Percentiles rank a stretch among this genome's conserved stretches.
Evolutionary conservation across 2,113 vertebrate species (phyloP).

Genomic region (Dascyllus trimaculatus): DNA sequence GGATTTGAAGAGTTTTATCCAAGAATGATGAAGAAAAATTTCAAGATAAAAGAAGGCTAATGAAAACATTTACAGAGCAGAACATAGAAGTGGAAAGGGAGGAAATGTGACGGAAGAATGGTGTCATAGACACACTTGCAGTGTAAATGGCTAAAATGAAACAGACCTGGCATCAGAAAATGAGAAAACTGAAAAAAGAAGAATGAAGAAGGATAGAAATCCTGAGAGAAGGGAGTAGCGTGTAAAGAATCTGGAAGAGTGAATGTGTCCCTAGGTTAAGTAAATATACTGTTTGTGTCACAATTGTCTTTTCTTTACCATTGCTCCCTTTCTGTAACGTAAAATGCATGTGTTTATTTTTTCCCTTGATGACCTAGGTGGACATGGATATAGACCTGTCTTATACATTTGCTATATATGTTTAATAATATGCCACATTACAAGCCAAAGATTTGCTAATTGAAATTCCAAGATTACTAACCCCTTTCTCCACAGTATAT

Average conservation of each 20-base stretch:
- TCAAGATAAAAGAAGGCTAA: constrained; percentile 99
- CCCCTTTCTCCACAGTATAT: constrained; percentile 77
- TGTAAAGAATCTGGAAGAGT: constrained; percentile 99
- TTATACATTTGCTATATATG: constrained; percentile 37
- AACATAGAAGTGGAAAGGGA: constrained; percentile 98
- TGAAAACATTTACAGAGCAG: constrained; percentile 98
- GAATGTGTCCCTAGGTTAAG: constrained; percentile 99
- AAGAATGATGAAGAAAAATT: constrained; percentile 98
- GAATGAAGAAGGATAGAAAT: constrained; percentile 99
- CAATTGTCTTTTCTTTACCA: constrained; percentile 87
- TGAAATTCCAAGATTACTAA: constrained; percentile 71
- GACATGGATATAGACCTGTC: constrained; percentile 82
- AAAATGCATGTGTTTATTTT: constrained; percentile 94
- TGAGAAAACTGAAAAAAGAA: constrained; percentile 92
- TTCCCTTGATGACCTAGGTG: constrained; percentile 89
- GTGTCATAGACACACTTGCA: constrained; percentile 94
- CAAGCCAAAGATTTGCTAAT: constrained; percentile 45
- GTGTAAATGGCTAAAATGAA: constrained; percentile 94
- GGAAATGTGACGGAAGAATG: constrained; percentile 96
- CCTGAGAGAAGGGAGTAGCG: constrained; percentile 95
- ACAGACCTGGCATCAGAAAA: constrained; percentile 96
- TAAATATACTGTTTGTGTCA: constrained; percentile 98
- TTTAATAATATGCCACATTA: constrained; percentile 31
- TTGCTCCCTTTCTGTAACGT: constrained; percentile 87
- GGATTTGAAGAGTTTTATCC: constrained; percentile 99